Evolutionary conservation across 1,140 invertebrate species (phyloP).

Genomic region (Wiebesia pumilae): DNA sequence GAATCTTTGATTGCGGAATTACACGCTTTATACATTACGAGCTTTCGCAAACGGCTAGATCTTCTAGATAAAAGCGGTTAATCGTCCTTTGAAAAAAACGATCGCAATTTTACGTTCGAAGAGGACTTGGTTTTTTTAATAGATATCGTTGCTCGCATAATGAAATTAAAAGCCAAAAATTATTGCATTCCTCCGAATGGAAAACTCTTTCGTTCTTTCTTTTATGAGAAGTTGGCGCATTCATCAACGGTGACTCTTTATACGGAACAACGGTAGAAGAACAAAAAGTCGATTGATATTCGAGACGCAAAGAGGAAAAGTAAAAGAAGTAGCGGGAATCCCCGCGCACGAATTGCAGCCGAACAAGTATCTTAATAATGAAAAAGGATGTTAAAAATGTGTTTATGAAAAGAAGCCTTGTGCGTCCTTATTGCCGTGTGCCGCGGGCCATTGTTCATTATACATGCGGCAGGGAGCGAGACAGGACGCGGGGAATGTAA

Average conservation of each 20-base stretch:
- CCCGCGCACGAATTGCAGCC: not conserved
- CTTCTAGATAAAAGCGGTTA: too few species aligned
- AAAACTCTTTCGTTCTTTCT: not conserved
- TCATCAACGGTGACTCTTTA: not conserved
- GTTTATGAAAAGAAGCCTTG: constrained; percentile 12
- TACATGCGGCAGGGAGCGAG: not conserved
- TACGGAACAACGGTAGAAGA: not conserved
- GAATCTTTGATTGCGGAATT: constrained; percentile 7
- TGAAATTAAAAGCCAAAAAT: not conserved
- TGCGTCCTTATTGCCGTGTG: not conserved
- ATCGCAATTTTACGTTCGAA: too few species aligned
- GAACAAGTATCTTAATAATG: constrained; percentile 42
- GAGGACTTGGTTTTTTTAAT: too few species aligned
- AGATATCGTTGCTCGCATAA: too few species aligned
- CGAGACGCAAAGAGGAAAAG: not conserved
- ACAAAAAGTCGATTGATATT: not conserved
- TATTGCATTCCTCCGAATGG: not conserved
- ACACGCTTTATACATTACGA: not conserved
- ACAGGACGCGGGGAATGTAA: not conserved
- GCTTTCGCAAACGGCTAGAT: not conserved
- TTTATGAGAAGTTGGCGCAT: not conserved
- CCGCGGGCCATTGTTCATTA: constrained; percentile 21
- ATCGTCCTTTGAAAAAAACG: too few species aligned
- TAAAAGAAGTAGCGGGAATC: not conserved
- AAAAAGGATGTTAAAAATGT: constrained; percentile 40